A percentile compares a stretch with the other conserved stretches of the same genome.
These are phyloP conservation scores for Branchinecta lindahli DNA, from an alignment of 1,140 invertebrate species.

Conservation along the genomic window DNA sequence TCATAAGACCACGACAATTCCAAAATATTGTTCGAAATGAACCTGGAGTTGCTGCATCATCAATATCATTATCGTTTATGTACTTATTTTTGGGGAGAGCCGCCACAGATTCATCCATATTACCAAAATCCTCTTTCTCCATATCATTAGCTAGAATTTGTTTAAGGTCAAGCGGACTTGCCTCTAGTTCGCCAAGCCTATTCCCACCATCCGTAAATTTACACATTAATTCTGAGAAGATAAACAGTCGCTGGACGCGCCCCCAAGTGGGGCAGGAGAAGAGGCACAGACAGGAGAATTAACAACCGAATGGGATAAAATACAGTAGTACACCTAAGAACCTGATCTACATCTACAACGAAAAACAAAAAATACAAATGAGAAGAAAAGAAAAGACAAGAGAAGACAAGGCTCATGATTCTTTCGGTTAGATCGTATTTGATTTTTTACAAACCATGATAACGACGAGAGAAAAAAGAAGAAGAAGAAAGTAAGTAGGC, in stretches of 20 bases:
- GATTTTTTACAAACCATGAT: slow-evolving; percentile 2
- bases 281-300: slow-evolving; percentile 1
- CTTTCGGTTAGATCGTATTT: background rate
- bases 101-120: slow-evolving; percentile 5
- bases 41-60: slow-evolving; percentile 1
- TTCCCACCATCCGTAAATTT: slow-evolving; percentile 8
- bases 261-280: slow-evolving; percentile 3
- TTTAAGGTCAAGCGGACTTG: slow-evolving; percentile 5
- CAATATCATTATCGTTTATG: background rate
- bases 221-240: background rate
- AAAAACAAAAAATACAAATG: slow-evolving; percentile 2
- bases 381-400: slow-evolving; percentile 4
- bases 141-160: slow-evolving; percentile 2
- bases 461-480: background rate
- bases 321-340: slow-evolving; percentile 8
- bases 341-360: slow-evolving; percentile 5
- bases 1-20: slow-evolving; percentile 9
- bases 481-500: no score
- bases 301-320: slow-evolving; percentile 6
- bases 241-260: slow-evolving; percentile 3
- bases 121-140: slow-evolving; percentile 8
- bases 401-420: slow-evolving; percentile 1
- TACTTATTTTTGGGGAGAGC: background rate
- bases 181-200: slow-evolving; percentile 7
- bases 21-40: slow-evolving; percentile 1